Evolutionary conservation across 2,113 vertebrate species (phyloP), one percentile per base, ranked within the genome.

Genomic region (Meles meles): DNA sequence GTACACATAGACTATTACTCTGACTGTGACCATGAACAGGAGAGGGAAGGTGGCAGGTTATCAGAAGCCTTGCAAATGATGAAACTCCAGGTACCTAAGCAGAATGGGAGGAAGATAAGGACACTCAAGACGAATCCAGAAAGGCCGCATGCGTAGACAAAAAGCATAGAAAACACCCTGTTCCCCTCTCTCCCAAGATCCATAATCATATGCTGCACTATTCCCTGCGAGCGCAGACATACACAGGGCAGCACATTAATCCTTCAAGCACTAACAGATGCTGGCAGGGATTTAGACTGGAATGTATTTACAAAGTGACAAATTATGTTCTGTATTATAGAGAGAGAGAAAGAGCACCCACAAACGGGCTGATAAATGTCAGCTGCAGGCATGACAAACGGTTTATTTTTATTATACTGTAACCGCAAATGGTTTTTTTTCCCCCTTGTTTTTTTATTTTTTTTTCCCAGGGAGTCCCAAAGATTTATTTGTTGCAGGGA

Each of bases 371-470:
- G 99, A 99, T 99, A 99, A 99, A 99, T 99, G 99, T 99, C 99
- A 99, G 99, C 98, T 98, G 98, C 98, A 99, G 98, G 98, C 99
- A 99, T 98, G 98, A 99, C 99, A 99, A 99, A 99, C 98, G 98
- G 99, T 99, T 99, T 99, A 99, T 99, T 99, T 99, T 99, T 99
- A 99, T 99, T 99, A 99, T 98, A 99, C 98, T 99, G 98, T 99
- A 99, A 99, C 99, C 98, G 98, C 99, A 98, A 98, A 98, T 98
- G 98, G 98, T 92, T 96, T 93, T 96, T 96, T 95, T 69, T 84
- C 96, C 96, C 65, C 84, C 83, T 80, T 90, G 72, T 63, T 96
- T 47, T 47, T 47, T 15, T 7, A 14, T 67, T 67, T 67, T 97
- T 82, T 87, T 87, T 85, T 93, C 98, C 92, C 95, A 96, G 96